Evolutionary conservation across 2,888 invertebrate genomes (phyloP), one percentile per base, ranked within the genome.

Genomic region (Dorcus parallelipipedus): DNA sequence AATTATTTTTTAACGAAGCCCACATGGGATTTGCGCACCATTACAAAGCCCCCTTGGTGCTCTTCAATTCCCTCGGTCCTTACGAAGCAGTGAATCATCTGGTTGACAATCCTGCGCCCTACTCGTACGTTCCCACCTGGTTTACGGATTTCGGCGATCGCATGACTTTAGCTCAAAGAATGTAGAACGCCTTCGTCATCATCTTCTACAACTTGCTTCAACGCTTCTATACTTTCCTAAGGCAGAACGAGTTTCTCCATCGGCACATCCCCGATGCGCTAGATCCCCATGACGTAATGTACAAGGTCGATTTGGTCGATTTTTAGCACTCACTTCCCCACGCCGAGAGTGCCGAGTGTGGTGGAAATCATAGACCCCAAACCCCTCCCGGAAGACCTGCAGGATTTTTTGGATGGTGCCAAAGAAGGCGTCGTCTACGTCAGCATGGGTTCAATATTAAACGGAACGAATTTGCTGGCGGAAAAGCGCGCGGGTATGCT

Each of bases 401-500:
- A 84, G 72, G 73, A 76, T 20, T 74, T 80, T 56, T 67, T 85
- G 56, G 83, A 85, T 62, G 73, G 76, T 8, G 78, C 84, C 1
- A 77, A 75, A 49, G 64, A 84, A 45, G 86, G 85, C 0, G 83
- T 81, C 0, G 76, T 86, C 1, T 83, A 83, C 60, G 81, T 85
- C 61, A 84, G 82, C 63, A 81, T 87, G 69, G 87, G 86, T 3
- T 83, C 86, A 0, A 82, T 83, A 61, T 76, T 85, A 0, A 78
- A 80, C 55, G 83, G 83, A 61, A 76, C 80, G n/a, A 79, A 85
- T 63, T 69, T 89, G 52, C 80, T 83, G 0, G 64, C 71, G 0
- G 80, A 82, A 3, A 83, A 81, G 60, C 75, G 80, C 23, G 72
- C 79, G 10, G 81, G 78, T 1, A 80, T 89, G 26, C 73, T 84